These are phyloP conservation scores for Lithosia quadra DNA, from an alignment of 2,888 invertebrate species.

Conservation along the genomic window DNA sequence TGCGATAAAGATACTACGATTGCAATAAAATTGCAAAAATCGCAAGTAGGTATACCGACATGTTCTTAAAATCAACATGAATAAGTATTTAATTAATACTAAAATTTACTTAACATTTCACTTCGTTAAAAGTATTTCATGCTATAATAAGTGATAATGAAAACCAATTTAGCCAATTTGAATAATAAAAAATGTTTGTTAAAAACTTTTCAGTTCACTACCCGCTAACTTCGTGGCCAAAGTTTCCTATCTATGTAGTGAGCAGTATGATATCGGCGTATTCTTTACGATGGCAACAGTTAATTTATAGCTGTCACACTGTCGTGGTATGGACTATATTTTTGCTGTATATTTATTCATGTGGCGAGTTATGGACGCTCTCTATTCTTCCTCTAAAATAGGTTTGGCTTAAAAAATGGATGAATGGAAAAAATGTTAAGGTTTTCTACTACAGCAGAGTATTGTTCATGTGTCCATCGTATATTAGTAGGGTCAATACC, in stretches of 20 bases:
- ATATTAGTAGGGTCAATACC: neutral
- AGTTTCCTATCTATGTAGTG: slow-evolving; percentile 42
- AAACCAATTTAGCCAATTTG: too few species aligned
- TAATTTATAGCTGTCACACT: slow-evolving; percentile 71
- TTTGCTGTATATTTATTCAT: slow-evolving; percentile 60
- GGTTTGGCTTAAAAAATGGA: neutral
- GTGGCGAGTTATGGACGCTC: slow-evolving; percentile 37
- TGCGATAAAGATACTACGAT: slow-evolving; percentile 4
- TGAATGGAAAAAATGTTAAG: neutral
- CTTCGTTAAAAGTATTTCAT: neutral
- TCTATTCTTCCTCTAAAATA: slow-evolving; percentile 40
- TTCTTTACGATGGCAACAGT: slow-evolving; percentile 67
- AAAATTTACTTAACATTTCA: neutral
- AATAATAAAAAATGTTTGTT: neutral
- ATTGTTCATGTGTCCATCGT: too few species aligned
- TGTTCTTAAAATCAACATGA: too few species aligned
- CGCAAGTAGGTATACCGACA: neutral
- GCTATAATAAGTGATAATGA: neutral
- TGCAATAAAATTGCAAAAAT: neutral
- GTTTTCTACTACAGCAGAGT: neutral
- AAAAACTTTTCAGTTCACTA: neutral
- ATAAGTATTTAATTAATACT: too few species aligned
- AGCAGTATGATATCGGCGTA: slow-evolving; percentile 47
- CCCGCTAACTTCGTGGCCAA: slow-evolving; percentile 23
- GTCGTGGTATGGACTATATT: slow-evolving; percentile 63